Base-by-base conservation (phyloP, 1,140 invertebrate species). In the Subanguina moxae region DNA sequence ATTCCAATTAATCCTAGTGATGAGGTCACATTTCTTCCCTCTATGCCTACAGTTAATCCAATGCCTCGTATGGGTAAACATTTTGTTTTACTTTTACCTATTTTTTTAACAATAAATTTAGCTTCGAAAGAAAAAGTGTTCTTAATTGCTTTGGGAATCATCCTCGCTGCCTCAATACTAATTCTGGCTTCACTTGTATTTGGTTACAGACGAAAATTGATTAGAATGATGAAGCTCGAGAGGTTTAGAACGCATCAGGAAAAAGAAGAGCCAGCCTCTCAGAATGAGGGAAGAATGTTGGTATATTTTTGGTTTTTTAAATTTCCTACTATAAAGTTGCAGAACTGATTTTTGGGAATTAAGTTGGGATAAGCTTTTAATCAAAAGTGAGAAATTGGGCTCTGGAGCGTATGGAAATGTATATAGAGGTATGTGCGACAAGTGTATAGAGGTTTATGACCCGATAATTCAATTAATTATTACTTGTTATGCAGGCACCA, bases 341-440 rank as follows among this genome's bases (percentile, higher is more conserved):
- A 38, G 52, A 27, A 48, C 46, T 32, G 63, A 64, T 25, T 64
- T 46, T 30, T 64, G 63, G 63, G 63, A 64, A 9, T 45, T 64
- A 15, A 64, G 38, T 1, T 64, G 63, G 63, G 63, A 64, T 21
- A 64, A 64, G 30, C n/a, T 64, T 7, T 45, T 64, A 8, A 46
- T 64, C 0, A 64, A 64, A 32, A 64, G 46, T 32, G 63, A 64
- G 21, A 64, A 64, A 38, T 46, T 64, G 25, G 63, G 63, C 0
- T 56, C 45, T 1, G 63, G 63, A 21, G 63, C 63, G n/a, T 64
- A 46, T 38, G 63, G 63, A 1, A 19, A 64, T 17, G 19, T 59
- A 5, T 59, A 9, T 17, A 17, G 19, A 28, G 17, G 17, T 59
- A 23, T 9, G 19, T 23, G 17, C 8, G 3, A 25, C 48, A 3